These are phyloP conservation scores for Lophius americanus DNA, from an alignment of 2,797 vertebrate species.

Conservation along the genomic window DNA sequence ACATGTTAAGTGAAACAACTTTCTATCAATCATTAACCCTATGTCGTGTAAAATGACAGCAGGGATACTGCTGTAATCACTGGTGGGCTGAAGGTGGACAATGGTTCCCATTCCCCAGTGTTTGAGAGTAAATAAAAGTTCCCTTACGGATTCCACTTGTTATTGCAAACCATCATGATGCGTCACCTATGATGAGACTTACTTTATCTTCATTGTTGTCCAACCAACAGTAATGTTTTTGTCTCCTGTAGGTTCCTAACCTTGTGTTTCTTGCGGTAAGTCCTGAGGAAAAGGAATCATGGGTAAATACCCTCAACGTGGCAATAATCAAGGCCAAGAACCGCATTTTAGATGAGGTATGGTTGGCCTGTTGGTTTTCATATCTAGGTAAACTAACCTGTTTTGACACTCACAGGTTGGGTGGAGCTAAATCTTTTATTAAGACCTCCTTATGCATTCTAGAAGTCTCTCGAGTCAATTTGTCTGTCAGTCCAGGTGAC, in stretches of 20 bases:
- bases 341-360: slow-evolving; percentile 89
- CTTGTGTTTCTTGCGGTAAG: slow-evolving; percentile 95
- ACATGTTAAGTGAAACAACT: too few species aligned
- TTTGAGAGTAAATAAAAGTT: too few species aligned
- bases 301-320: slow-evolving; percentile 89
- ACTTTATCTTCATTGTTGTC: not conserved
- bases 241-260: slow-evolving; percentile 85
- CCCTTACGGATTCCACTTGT: too few species aligned
- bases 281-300: slow-evolving; percentile 96
- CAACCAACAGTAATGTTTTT: not conserved
- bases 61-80: too few species aligned
- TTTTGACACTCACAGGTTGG: not conserved
- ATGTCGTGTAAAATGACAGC: too few species aligned
- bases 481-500: slow-evolving; percentile 82
- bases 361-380: too few species aligned
- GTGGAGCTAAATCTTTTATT: too few species aligned
- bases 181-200: not conserved
- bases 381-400: too few species aligned
- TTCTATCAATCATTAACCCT: too few species aligned
- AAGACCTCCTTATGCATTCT: not conserved
- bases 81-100: too few species aligned
- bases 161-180: too few species aligned
- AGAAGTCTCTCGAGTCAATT: not conserved
- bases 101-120: too few species aligned
- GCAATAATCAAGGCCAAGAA: slow-evolving; percentile 93